Percentiles rank a stretch among this genome's conserved stretches.
Conservation (phyloP, 2,113 vertebrate species). For the Amphiprion ocellaris region DNA sequence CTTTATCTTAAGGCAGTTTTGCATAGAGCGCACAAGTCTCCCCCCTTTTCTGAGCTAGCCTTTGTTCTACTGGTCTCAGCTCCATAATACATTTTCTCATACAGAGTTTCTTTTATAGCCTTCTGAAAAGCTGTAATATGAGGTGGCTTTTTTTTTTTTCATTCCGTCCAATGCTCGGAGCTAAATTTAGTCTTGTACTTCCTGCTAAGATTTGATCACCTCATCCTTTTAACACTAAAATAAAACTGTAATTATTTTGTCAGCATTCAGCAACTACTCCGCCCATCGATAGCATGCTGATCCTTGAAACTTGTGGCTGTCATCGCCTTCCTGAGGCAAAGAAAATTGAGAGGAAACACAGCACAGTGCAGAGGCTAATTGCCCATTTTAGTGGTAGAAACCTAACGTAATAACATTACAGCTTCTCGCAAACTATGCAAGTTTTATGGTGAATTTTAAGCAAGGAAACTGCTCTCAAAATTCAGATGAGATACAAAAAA, state of each 20-base stretch:
- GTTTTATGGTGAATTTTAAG: constrained; percentile 23
- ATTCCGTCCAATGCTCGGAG: constrained; percentile 11
- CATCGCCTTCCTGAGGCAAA: constrained; percentile 28
- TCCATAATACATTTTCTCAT: constrained; percentile 49
- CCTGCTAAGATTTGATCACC: constrained; percentile 41
- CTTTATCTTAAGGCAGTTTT: constrained; percentile 74
- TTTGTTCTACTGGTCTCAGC: constrained; percentile 58
- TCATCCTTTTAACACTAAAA: constrained; percentile 44
- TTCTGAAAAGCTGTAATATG: constrained; percentile 46
- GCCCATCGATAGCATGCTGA: constrained; percentile 32
- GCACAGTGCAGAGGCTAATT: constrained; percentile 41
- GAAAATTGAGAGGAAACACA: constrained; percentile 22
- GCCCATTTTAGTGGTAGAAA: constrained; percentile 41
- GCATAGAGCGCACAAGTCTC: constrained; percentile 51
- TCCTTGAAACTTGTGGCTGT: constrained; percentile 24
- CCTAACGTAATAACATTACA: constrained; percentile 21
- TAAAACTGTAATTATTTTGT: constrained; percentile 58
- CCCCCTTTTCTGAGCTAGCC: constrained; percentile 33
- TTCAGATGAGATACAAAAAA: not conserved
- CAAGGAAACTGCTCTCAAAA: constrained; percentile 13
- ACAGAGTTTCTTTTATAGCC: constrained; percentile 38
- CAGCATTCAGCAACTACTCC: constrained; percentile 34
- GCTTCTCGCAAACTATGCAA: constrained; percentile 16
- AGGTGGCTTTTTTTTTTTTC: constrained; percentile 29
- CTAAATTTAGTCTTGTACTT: constrained; percentile 46